Conservation (phyloP, 2,888 invertebrate species). For the Oligia fasciuncula region DNA sequence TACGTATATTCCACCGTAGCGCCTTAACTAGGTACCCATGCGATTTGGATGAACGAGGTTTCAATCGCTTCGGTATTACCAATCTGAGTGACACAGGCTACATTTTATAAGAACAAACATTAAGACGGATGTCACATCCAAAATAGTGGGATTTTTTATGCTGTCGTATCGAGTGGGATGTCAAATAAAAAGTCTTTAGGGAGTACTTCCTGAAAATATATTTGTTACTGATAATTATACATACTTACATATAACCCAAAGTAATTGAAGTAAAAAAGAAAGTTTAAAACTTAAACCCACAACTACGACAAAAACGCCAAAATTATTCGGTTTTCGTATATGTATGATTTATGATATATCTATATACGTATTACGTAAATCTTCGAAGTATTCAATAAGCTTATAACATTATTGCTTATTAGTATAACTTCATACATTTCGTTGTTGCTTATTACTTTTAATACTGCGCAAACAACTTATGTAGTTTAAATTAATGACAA, state of each 20-base stretch:
- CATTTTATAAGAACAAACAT: not conserved
- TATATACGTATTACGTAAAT: not conserved
- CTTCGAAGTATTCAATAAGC: not conserved
- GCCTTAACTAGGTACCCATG: too few relatives aligned
- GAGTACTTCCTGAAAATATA: not conserved
- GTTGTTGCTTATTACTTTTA: not conserved
- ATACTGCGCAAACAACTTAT: not conserved
- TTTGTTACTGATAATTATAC: not conserved
- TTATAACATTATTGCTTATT: not conserved
- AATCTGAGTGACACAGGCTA: not conserved
- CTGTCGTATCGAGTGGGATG: not conserved
- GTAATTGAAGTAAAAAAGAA: not conserved
- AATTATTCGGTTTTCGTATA: not conserved
- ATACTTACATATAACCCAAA: not conserved
- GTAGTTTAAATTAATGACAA: not conserved
- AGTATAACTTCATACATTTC: not conserved
- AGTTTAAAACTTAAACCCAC: not conserved
- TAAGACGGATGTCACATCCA: not conserved
- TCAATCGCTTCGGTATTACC: not conserved
- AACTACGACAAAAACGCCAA: too few relatives aligned
- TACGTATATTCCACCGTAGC: too few relatives aligned
- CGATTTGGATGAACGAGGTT: not conserved
- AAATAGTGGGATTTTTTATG: not conserved
- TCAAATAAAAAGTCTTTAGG: not conserved
- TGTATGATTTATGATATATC: too few relatives aligned